phyloP scores from a whole-genome alignment of 1,140 invertebrate genomes.

The Armadillidium nasatum region DNA sequence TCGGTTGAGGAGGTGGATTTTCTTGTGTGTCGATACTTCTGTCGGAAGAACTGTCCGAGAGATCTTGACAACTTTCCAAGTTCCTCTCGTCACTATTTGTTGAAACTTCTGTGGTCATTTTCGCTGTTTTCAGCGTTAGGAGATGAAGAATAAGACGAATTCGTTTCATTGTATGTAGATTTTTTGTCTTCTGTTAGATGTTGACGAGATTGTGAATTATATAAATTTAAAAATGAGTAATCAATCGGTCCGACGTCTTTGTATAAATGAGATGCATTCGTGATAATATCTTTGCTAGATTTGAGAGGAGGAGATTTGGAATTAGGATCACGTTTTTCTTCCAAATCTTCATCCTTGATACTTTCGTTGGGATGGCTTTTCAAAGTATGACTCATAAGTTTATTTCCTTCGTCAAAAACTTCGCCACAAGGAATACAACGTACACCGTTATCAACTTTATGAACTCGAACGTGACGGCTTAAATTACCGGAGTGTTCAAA shows the following conservation, averaged over 20 bases:
- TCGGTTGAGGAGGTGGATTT: neutral
- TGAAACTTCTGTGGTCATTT: neutral
- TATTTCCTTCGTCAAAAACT: conserved; percentile 36
- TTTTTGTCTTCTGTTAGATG: neutral
- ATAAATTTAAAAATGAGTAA: neutral
- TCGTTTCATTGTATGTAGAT: neutral
- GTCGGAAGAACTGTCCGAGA: neutral
- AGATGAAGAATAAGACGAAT: neutral
- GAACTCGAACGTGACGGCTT: conserved; percentile 41
- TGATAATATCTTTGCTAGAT: too few species aligned
- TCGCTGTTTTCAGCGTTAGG: neutral
- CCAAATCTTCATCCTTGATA: conserved; percentile 28
- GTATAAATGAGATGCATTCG: neutral
- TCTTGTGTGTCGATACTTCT: neutral
- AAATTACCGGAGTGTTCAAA: conserved; percentile 50
- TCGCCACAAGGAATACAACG: conserved; percentile 41
- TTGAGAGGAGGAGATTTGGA: conserved; percentile 9
- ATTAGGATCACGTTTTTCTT: conserved; percentile 26
- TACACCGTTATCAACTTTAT: conserved; percentile 35
- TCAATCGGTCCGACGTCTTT: neutral
- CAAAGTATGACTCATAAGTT: conserved; percentile 35
- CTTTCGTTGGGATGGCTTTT: conserved; percentile 38
- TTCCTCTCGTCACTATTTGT: neutral
- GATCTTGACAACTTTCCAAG: neutral
- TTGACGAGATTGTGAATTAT: conserved; percentile 2